Conservation (phyloP, 2,113 vertebrate species). For the Macquaria australasica region DNA sequence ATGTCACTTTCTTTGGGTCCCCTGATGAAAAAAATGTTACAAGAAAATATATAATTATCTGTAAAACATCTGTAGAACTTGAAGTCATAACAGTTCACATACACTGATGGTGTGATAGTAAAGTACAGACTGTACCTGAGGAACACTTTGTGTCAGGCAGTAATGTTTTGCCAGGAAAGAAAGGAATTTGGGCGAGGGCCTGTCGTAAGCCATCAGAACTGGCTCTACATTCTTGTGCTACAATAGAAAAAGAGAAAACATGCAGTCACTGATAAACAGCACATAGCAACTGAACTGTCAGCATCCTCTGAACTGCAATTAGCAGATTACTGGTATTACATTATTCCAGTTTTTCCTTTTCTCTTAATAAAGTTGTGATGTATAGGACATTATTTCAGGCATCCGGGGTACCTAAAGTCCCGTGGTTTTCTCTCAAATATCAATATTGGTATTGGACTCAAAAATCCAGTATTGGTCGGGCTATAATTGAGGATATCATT, state of each 20-base stretch:
- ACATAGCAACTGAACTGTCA: background rate
- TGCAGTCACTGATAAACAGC: background rate
- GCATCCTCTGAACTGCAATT: background rate
- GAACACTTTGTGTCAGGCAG: slow-evolving; percentile 87
- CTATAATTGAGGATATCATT: background rate
- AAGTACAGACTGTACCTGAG: slow-evolving; percentile 86
- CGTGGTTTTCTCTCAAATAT: too few species aligned
- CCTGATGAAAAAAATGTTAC: background rate
- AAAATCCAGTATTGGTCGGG: background rate
- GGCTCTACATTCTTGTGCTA: slow-evolving; percentile 90
- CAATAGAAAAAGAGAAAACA: slow-evolving; percentile 24
- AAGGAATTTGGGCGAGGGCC: slow-evolving; percentile 91
- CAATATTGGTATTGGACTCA: background rate
- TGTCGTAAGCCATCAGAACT: slow-evolving; percentile 89
- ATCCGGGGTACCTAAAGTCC: background rate
- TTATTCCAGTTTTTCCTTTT: background rate
- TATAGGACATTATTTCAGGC: background rate
- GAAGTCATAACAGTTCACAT: background rate
- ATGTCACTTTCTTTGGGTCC: background rate
- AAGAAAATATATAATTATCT: too few species aligned
- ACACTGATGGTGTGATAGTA: background rate
- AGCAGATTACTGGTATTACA: background rate
- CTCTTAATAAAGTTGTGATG: background rate
- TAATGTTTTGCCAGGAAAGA: slow-evolving; percentile 92
- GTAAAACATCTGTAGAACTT: background rate